Percentiles rank a stretch among this genome's conserved stretches.
These are phyloP conservation scores for Phataginus tricuspis DNA, from an alignment of 2,797 vertebrate species.

Conservation along the genomic window DNA sequence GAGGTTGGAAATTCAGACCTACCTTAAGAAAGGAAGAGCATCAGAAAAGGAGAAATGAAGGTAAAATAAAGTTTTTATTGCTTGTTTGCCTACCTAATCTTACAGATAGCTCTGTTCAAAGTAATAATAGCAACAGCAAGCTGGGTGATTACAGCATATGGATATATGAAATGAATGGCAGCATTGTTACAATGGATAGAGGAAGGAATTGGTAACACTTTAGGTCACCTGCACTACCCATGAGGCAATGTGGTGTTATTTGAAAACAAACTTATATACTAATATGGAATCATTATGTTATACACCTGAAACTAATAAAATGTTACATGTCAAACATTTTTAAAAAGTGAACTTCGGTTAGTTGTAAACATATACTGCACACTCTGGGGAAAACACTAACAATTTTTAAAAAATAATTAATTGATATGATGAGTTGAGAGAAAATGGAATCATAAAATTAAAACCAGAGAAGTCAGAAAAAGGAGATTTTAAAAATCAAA, in stretches of 20 bases:
- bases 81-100: background rate
- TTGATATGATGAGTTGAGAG: background rate
- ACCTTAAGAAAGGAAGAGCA: background rate
- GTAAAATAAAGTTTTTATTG: background rate
- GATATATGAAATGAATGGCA: background rate
- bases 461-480: background rate
- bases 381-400: background rate
- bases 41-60: background rate
- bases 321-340: background rate
- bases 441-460: background rate
- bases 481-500: background rate
- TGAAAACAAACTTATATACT: background rate
- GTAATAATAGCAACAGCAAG: background rate
- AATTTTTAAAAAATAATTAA: background rate
- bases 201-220: background rate
- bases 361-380: background rate
- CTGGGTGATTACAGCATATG: background rate
- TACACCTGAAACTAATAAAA: background rate
- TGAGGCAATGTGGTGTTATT: background rate
- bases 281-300: background rate
- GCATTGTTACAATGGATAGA: background rate
- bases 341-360: background rate
- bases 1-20: background rate
- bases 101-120: background rate
- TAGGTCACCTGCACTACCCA: background rate